Percentiles rank a stretch among this genome's conserved stretches.
phyloP scores from a whole-genome alignment of 2,113 vertebrate genomes.

The Neodon shergylaensis region DNA sequence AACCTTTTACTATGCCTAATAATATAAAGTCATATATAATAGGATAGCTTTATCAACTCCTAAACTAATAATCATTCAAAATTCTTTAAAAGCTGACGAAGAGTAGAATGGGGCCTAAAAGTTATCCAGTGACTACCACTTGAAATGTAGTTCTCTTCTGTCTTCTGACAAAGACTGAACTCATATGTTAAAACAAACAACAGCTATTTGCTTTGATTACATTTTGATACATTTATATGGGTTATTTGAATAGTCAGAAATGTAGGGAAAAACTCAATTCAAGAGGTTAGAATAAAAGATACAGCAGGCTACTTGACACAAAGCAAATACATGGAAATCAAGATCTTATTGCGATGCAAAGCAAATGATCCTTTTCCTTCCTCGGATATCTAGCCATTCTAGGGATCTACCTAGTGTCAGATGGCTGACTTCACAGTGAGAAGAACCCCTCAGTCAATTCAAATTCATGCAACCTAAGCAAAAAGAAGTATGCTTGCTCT shows the following conservation, averaged over 20 bases:
- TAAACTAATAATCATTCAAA: conserved; percentile 19
- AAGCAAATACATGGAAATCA: background rate
- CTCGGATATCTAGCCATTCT: background rate
- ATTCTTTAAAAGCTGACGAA: conserved; percentile 3
- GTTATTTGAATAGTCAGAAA: background rate
- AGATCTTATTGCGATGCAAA: background rate
- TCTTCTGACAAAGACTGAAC: background rate
- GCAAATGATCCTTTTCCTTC: background rate
- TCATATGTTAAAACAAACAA: background rate
- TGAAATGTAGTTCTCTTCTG: background rate
- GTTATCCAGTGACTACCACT: background rate
- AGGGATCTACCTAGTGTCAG: background rate
- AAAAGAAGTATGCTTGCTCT: background rate
- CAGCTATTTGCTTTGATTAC: background rate
- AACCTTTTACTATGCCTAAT: conserved; percentile 55
- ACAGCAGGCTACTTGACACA: background rate
- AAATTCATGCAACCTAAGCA: background rate
- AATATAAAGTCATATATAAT: background rate
- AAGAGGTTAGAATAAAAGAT: background rate
- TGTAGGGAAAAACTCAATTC: background rate
- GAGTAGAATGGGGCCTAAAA: background rate
- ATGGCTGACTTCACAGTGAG: background rate
- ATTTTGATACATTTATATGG: background rate
- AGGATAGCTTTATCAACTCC: background rate
- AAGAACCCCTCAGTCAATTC: background rate